A percentile compares a stretch with the other conserved stretches of the same genome.
These are phyloP conservation scores for Helicoverpa assulta DNA, from an alignment of 2,888 invertebrate genomes.

Conservation along the genomic window DNA sequence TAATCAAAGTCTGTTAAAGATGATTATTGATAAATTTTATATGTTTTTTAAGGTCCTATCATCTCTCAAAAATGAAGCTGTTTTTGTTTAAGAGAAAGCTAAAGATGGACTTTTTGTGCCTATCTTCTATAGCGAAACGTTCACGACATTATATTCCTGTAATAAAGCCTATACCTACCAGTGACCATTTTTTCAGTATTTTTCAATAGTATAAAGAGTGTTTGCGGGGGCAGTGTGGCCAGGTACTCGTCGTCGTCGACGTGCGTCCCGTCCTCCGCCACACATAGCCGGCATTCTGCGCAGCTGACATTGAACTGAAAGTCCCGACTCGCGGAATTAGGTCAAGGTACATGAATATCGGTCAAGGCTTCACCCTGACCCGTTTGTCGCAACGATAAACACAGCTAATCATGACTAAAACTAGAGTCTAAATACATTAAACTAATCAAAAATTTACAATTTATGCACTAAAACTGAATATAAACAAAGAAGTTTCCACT, in stretches of 20 bases:
- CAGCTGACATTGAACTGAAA: slow-evolving; percentile 87
- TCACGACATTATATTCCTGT: neutral
- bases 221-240: slow-evolving; percentile 93
- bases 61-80: no score
- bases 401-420: slow-evolving; percentile 65
- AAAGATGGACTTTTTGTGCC: no score
- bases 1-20: slow-evolving; percentile 91
- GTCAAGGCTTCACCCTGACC: slow-evolving; percentile 83
- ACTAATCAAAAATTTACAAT: neutral
- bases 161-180: slow-evolving; percentile 80
- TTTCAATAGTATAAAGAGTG: slow-evolving; percentile 91
- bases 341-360: slow-evolving; percentile 77
- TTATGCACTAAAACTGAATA: neutral
- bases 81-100: no score
- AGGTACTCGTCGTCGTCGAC: slow-evolving; percentile 95
- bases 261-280: slow-evolving; percentile 92
- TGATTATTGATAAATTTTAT: no score
- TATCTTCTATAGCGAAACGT: neutral
- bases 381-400: slow-evolving; percentile 69
- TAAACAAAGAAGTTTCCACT: slow-evolving; percentile 67
- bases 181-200: slow-evolving; percentile 90
- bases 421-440: slow-evolving; percentile 29
- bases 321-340: slow-evolving; percentile 70
- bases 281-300: slow-evolving; percentile 87
- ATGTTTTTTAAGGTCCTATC: no score